phyloP scores from a whole-genome alignment of 2,113 vertebrate genomes.

The Thalassarche chlororhynchos region DNA sequence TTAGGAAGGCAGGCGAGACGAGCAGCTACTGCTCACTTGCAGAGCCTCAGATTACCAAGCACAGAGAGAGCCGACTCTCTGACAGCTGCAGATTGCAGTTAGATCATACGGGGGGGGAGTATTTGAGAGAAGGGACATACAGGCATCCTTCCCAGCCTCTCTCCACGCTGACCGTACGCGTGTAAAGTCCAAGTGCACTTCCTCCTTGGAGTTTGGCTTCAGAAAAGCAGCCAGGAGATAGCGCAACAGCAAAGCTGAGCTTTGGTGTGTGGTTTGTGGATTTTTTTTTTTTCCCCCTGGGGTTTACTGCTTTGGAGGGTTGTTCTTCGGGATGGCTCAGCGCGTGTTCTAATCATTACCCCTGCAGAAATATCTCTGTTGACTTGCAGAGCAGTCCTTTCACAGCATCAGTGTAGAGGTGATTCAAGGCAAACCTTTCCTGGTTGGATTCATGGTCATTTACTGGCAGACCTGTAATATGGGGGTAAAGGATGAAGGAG shows the following conservation, averaged over 20 bases:
- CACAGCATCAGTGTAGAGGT: not conserved
- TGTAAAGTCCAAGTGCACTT: not conserved
- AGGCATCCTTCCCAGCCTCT: not conserved
- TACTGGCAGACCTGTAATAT: not conserved
- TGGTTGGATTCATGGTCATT: not conserved
- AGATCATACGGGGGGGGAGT: not conserved
- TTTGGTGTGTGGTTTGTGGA: not conserved
- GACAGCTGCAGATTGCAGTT: not conserved
- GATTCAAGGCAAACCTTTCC: not conserved
- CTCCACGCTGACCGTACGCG: rapidly evolving
- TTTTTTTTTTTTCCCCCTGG: too few relatives aligned
- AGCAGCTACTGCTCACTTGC: not conserved
- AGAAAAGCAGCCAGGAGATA: not conserved
- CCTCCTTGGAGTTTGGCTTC: not conserved
- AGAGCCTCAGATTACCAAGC: not conserved
- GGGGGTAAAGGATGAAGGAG: not conserved
- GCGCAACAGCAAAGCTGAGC: not conserved
- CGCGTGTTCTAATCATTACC: not conserved
- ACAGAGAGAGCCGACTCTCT: not conserved
- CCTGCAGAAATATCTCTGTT: not conserved
- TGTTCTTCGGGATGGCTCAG: not conserved
- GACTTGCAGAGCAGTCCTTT: not conserved
- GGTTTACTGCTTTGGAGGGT: not conserved
- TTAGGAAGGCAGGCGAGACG: not conserved
- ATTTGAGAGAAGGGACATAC: not conserved